Conservation (phyloP, 64 coral and sea anemone species). For the Pocillopora damicornis region DNA sequence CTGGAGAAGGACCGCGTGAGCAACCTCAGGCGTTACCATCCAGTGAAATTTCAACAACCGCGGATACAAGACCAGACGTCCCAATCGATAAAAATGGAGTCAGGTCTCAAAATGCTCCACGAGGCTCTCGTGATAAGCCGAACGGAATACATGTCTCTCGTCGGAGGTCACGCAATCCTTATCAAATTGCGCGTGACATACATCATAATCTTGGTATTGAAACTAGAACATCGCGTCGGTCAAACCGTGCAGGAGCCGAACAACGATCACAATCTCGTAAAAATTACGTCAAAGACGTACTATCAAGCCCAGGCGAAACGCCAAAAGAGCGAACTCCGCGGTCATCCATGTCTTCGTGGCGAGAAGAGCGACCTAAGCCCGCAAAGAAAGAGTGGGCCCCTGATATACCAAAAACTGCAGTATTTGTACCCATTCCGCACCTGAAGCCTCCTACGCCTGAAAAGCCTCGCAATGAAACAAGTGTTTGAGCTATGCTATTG, state of each 20-base stretch:
- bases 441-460: conserved; percentile 33
- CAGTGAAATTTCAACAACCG: not conserved
- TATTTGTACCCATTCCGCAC: conserved; percentile 76
- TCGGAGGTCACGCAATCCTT: conserved; percentile 20
- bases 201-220: conserved; percentile 42
- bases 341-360: conserved; percentile 50
- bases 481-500: conserved; percentile 25
- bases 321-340: conserved; percentile 35
- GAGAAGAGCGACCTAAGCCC: conserved; percentile 66
- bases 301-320: conserved; percentile 6
- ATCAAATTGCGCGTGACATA: conserved; percentile 40
- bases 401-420: conserved; percentile 44
- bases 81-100: conserved; percentile 24
- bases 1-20: conserved; percentile 29
- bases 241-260: not conserved
- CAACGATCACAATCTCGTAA: not conserved
- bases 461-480: conserved; percentile 65
- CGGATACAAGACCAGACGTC: not conserved
- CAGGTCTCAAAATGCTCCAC: conserved; percentile 1
- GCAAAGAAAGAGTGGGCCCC: conserved; percentile 66
- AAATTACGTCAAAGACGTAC: not conserved
- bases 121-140: not conserved
- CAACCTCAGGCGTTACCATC: conserved; percentile 12
- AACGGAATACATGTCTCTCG: conserved; percentile 30
- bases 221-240: conserved; percentile 11